Percentiles rank a stretch among this genome's conserved stretches.
Evolutionary conservation across 2,797 vertebrate species (phyloP).

Genomic region (Halcyon chelicuti): DNA sequence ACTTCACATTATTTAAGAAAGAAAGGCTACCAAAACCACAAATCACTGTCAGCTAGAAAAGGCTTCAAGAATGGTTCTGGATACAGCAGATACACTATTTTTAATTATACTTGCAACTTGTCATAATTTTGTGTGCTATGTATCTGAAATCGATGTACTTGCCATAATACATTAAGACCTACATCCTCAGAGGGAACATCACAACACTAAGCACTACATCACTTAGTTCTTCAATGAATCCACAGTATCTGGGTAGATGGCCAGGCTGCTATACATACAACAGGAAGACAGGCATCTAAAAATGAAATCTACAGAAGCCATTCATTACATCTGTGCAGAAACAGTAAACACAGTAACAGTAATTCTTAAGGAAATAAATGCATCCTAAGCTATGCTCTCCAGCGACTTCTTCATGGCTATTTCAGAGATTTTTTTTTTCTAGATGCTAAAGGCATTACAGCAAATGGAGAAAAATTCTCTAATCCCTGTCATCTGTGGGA

Average conservation of each 20-base stretch:
- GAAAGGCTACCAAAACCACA: not conserved
- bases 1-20: not conserved
- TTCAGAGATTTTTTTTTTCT: not conserved
- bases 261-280: not conserved
- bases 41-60: not conserved
- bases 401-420: not conserved
- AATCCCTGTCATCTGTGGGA: not conserved
- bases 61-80: not conserved
- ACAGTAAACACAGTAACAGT: not conserved
- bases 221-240: not conserved
- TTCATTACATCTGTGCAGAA: not conserved
- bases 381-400: not conserved
- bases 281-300: not conserved
- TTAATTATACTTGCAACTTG: slow-evolving; percentile 31
- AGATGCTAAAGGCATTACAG: not conserved
- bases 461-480: not conserved
- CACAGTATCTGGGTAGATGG: not conserved
- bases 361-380: slow-evolving; percentile 1
- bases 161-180: not conserved
- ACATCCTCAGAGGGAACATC: slow-evolving; percentile 26
- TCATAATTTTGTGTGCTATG: not conserved
- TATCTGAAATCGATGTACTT: slow-evolving; percentile 24
- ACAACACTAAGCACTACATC: not conserved
- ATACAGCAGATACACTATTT: not conserved
- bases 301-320: not conserved